phyloP scores from a whole-genome alignment of 2,797 vertebrate genomes.

The Austrolebias charrua region DNA sequence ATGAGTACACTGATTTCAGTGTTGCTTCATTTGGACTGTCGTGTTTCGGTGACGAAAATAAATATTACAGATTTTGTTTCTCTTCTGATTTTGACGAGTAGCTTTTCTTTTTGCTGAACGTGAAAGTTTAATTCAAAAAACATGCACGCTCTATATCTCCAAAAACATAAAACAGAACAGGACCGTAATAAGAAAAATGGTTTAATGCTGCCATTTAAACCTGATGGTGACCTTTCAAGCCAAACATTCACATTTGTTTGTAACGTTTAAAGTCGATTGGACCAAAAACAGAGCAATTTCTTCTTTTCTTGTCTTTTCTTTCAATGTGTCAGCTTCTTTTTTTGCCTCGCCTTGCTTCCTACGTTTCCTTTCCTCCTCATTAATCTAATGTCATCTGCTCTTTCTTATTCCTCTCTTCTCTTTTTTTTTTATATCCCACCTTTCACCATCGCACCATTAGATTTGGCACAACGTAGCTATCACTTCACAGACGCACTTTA shows the following conservation, averaged over 20 bases:
- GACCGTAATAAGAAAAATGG: slow-evolving; percentile 10
- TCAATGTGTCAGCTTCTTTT: slow-evolving; percentile 4
- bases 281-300: slow-evolving; percentile 18
- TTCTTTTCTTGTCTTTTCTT: slow-evolving; percentile 8
- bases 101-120: slow-evolving; percentile 2
- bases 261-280: slow-evolving; percentile 56
- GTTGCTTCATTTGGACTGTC: slow-evolving; percentile 35
- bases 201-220: slow-evolving; percentile 18
- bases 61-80: slow-evolving; percentile 10
- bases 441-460: slow-evolving; percentile 48
- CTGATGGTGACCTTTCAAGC: slow-evolving; percentile 41
- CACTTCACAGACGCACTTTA: slow-evolving; percentile 29
- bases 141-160: not conserved
- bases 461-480: slow-evolving; percentile 42
- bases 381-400: slow-evolving; percentile 28
- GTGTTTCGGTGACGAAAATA: slow-evolving; percentile 21
- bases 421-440: slow-evolving; percentile 8
- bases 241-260: slow-evolving; percentile 45
- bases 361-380: slow-evolving; percentile 17
- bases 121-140: slow-evolving; percentile 10
- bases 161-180: not conserved
- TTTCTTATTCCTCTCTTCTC: slow-evolving; percentile 6
- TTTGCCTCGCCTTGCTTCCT: not conserved
- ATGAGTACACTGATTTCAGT: slow-evolving; percentile 55
- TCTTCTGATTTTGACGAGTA: not conserved